These are phyloP conservation scores for Steatornis caripensis DNA, from an alignment of 2,113 vertebrate genomes.

Conservation along the genomic window DNA sequence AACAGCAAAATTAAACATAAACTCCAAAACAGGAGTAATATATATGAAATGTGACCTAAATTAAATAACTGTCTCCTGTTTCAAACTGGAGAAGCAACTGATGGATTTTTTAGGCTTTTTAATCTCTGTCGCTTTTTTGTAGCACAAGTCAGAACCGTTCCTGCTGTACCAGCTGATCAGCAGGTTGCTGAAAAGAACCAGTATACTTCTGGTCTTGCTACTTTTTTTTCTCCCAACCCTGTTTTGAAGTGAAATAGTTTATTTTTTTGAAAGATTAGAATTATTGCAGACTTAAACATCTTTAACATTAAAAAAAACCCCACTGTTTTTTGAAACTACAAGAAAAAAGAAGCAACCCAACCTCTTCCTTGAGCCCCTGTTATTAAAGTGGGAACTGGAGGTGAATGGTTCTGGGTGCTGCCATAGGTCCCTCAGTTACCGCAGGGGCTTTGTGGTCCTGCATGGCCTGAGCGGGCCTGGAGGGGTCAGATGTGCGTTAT, in stretches of 20 bases:
- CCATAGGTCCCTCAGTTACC: neutral
- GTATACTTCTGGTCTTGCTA: neutral
- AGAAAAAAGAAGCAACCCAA: neutral
- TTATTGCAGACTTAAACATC: neutral
- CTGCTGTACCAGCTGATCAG: neutral
- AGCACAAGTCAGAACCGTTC: neutral
- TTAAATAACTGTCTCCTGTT: neutral
- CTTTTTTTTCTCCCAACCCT: neutral
- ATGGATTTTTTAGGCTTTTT: neutral
- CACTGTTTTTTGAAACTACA: no score
- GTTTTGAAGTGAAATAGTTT: neutral
- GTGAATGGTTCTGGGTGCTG: no score
- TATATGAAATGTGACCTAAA: neutral
- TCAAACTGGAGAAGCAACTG: neutral
- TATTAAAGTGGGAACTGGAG: neutral
- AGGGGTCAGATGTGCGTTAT: neutral
- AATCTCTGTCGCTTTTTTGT: neutral
- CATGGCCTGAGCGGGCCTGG: fast-evolving
- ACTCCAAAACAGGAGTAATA: neutral
- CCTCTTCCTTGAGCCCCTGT: neutral
- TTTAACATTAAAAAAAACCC: neutral
- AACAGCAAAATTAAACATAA: neutral
- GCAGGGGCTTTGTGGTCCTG: neutral
- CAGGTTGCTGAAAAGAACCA: neutral
- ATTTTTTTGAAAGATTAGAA: neutral